Conservation (phyloP, 2,888 invertebrate genomes). For the Lottia scabra region DNA sequence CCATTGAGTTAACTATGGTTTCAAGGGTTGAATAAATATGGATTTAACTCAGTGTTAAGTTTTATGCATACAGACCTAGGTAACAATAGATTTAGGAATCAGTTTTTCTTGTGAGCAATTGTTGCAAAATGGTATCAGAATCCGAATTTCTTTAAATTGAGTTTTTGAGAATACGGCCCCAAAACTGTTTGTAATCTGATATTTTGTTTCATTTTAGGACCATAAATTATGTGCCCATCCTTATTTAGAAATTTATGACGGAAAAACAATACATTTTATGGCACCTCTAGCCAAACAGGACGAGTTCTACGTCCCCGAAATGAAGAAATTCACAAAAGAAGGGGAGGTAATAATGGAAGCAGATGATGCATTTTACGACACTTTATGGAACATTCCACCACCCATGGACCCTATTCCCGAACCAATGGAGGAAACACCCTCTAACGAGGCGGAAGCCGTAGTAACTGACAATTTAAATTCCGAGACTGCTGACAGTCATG, state of each 20-base stretch:
- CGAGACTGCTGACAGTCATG: background rate
- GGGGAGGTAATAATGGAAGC: constrained; percentile 9
- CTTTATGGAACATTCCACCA: background rate
- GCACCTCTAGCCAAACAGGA: constrained; percentile 70
- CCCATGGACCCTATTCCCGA: background rate
- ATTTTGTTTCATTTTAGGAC: constrained; percentile 48
- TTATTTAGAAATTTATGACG: constrained; percentile 70
- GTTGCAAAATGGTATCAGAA: too few relatives aligned
- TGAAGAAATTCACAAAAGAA: constrained; percentile 37
- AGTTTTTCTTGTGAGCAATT: too few relatives aligned
- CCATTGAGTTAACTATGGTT: too few relatives aligned
- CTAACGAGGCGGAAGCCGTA: background rate
- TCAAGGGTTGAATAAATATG: too few relatives aligned
- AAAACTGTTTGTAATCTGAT: too few relatives aligned
- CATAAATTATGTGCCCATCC: constrained; percentile 70
- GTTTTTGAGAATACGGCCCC: too few relatives aligned
- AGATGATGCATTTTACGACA: background rate
- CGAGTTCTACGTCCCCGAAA: constrained; percentile 70
- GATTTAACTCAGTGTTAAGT: too few relatives aligned
- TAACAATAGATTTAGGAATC: too few relatives aligned
- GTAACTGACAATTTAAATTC: background rate
- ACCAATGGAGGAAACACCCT: background rate
- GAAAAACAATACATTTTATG: constrained; percentile 67
- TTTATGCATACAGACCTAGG: too few relatives aligned
- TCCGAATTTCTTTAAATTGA: too few relatives aligned